Percentiles rank a stretch among this genome's conserved stretches.
These are phyloP conservation scores for Calypte anna DNA, from an alignment of 2,113 vertebrate genomes.

Conservation along the genomic window DNA sequence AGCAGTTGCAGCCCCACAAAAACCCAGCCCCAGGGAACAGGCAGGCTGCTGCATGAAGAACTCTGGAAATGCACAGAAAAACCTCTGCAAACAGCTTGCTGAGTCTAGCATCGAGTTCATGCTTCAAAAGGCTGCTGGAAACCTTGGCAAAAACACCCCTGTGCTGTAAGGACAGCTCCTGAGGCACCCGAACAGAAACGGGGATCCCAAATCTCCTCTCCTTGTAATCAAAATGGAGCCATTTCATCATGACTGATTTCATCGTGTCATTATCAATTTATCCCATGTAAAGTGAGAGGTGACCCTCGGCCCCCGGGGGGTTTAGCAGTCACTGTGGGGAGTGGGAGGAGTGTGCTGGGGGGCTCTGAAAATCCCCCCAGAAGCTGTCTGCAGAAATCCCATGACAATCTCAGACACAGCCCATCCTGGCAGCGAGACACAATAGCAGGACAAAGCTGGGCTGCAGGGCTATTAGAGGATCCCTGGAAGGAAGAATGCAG, in stretches of 20 bases:
- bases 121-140: neutral
- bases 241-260: constrained; percentile 48
- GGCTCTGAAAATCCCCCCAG: neutral
- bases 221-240: constrained; percentile 17
- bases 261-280: constrained; percentile 47
- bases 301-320: neutral
- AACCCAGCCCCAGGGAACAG: neutral
- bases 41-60: neutral
- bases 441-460: neutral
- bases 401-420: neutral
- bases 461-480: neutral
- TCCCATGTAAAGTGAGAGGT: neutral
- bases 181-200: neutral
- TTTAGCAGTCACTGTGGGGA: neutral
- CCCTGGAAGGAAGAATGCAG: neutral
- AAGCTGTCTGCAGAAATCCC: constrained; percentile 15
- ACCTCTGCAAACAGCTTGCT: neutral
- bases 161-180: neutral
- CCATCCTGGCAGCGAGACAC: neutral
- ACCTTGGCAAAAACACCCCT: neutral
- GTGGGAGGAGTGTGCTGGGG: neutral
- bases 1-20: neutral
- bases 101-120: neutral
- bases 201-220: neutral
- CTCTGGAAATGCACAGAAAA: neutral